A percentile compares a stretch with the other conserved stretches of the same genome.
Conservation (phyloP, 2,888 invertebrate species). For the Euproctis similis region DNA sequence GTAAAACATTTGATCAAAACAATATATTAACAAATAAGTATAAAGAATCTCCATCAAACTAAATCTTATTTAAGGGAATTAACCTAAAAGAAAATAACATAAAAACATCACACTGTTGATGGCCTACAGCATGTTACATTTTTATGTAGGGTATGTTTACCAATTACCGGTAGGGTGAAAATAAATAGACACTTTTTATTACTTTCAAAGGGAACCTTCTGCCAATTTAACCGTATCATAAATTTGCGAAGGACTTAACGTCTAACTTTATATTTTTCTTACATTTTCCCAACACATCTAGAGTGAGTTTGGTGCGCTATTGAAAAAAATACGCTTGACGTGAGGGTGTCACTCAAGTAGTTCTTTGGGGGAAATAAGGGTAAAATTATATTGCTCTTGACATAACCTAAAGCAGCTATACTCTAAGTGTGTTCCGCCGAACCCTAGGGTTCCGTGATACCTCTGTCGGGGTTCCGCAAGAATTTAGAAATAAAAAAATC, state of each 20-base stretch:
- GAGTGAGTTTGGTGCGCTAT: not conserved
- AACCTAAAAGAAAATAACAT: constrained; percentile 4
- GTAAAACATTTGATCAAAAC: too few species aligned
- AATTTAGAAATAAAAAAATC: too few species aligned
- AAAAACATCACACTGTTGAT: constrained; percentile 4
- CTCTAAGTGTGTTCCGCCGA: too few species aligned
- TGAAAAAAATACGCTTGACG: not conserved
- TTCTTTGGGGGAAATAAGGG: not conserved
- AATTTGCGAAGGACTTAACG: constrained; percentile 10
- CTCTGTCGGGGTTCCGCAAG: too few species aligned
- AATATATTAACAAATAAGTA: too few species aligned
- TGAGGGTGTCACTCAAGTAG: not conserved
- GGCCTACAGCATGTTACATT: constrained; percentile 6
- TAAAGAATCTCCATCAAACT: not conserved
- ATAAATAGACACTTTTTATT: constrained; percentile 22
- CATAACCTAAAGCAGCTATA: too few species aligned
- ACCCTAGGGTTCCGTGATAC: too few species aligned
- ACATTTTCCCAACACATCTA: constrained; percentile 1
- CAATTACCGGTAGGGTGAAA: constrained; percentile 15
- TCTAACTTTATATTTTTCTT: constrained; percentile 8
- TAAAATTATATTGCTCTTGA: too few species aligned
- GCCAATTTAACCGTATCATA: constrained; percentile 5
- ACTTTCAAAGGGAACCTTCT: constrained; percentile 13
- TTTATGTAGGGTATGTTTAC: constrained; percentile 16
- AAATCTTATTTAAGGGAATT: constrained; percentile 2